Conservation (phyloP, 2,113 vertebrate species). For the Oenanthe melanoleuca region DNA sequence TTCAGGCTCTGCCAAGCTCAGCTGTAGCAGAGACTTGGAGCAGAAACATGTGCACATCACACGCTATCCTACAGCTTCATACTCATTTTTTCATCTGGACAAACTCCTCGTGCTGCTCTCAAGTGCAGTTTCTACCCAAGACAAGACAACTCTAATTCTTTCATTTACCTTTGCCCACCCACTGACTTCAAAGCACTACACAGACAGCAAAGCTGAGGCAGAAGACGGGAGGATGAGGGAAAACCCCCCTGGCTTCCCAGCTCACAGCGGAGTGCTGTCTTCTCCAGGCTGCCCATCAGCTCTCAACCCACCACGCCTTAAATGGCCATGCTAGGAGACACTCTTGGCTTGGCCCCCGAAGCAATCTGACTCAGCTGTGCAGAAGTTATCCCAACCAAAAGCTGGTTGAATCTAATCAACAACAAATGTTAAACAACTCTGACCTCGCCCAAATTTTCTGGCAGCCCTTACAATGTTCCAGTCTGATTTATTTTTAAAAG, state of each 20-base stretch:
- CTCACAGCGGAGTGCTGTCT: neutral
- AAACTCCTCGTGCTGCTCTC: neutral
- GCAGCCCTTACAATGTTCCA: constrained; percentile 42
- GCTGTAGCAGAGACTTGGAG: neutral
- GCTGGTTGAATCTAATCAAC: constrained; percentile 43
- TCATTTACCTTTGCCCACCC: neutral
- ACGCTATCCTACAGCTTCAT: neutral
- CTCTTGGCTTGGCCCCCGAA: constrained; percentile 1
- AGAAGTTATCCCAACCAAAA: constrained; percentile 40
- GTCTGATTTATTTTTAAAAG: constrained; percentile 68
- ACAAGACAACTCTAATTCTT: neutral
- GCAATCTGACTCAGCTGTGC: constrained; percentile 21
- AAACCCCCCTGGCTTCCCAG: neutral
- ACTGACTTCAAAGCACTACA: neutral
- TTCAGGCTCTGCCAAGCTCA: neutral
- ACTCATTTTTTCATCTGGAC: neutral
- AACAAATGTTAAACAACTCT: constrained; percentile 24
- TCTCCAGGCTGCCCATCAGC: neutral
- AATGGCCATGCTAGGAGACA: constrained; percentile 21
- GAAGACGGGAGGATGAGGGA: fast-evolving
- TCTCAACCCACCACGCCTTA: constrained; percentile 50
- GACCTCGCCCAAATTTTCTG: constrained; percentile 59
- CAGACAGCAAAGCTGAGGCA: neutral
- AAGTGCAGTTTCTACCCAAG: neutral
- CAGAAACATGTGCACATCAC: neutral